phyloP scores from a whole-genome alignment of 2,797 vertebrate genomes.

The Clangula hyemalis region DNA sequence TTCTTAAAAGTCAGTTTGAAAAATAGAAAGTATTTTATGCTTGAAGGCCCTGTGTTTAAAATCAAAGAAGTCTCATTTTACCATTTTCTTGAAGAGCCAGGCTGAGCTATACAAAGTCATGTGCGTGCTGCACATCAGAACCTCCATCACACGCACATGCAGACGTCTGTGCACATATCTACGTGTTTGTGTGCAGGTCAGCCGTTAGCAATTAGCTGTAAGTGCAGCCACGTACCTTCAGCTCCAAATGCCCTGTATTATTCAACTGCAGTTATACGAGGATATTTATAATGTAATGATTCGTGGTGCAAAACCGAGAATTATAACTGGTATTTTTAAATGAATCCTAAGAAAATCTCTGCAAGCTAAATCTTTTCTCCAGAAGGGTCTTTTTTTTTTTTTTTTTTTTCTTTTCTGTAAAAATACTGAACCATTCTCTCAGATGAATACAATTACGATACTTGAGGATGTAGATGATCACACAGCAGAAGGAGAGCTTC shows the following conservation, averaged over 20 bases:
- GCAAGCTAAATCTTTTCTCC: neutral
- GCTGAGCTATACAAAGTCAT: neutral
- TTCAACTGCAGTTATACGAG: neutral
- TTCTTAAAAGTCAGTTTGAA: neutral
- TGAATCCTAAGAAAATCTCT: neutral
- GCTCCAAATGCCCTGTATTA: neutral
- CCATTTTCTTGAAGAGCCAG: neutral
- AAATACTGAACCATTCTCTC: neutral
- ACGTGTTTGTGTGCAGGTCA: neutral
- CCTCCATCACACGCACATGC: neutral
- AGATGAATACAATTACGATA: neutral
- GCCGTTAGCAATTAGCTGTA: neutral
- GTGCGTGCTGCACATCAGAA: neutral
- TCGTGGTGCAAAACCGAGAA: neutral
- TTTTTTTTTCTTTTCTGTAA: neutral
- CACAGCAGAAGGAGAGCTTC: neutral
- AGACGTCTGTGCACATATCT: neutral
- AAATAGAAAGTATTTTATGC: neutral
- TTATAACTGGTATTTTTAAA: neutral
- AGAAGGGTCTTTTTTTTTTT: neutral
- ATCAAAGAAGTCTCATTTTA: neutral
- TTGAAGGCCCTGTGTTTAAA: neutral
- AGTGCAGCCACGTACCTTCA: neutral
- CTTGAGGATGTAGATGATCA: neutral
- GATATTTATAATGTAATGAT: neutral